Conservation (phyloP, 1,140 invertebrate species). For the Leucophenga varia region DNA sequence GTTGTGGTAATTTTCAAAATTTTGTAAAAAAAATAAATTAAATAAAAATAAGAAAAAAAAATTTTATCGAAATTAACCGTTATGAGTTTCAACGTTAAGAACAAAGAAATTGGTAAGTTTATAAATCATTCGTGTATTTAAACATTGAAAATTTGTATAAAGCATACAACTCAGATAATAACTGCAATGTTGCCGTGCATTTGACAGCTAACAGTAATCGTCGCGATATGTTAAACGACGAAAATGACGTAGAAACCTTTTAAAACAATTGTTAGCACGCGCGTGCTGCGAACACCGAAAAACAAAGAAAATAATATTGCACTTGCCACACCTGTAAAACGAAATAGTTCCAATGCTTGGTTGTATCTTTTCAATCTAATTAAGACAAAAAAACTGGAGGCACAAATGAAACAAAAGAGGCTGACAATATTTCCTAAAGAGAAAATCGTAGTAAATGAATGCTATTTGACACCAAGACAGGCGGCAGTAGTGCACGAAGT, state of each 20-base stretch:
- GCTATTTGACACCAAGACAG: constrained; percentile 32
- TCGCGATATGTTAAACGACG: constrained; percentile 30
- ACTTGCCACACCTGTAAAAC: not conserved
- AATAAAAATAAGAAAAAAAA: too few relatives aligned
- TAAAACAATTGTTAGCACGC: constrained; percentile 34
- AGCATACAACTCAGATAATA: constrained; percentile 23
- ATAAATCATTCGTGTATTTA: too few relatives aligned
- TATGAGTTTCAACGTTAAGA: too few relatives aligned
- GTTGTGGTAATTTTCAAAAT: too few relatives aligned
- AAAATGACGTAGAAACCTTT: constrained; percentile 30
- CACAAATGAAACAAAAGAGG: not conserved
- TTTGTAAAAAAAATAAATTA: too few relatives aligned
- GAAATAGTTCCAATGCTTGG: too few relatives aligned
- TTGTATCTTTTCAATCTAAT: too few relatives aligned
- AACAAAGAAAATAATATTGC: too few relatives aligned
- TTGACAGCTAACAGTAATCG: constrained; percentile 28
- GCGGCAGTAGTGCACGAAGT: constrained; percentile 33
- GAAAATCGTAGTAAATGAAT: constrained; percentile 3
- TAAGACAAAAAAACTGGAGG: too few relatives aligned
- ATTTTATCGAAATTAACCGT: too few relatives aligned
- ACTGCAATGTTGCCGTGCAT: constrained; percentile 2
- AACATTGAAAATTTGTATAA: too few relatives aligned
- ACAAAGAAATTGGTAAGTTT: too few relatives aligned
- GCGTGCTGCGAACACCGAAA: not conserved
- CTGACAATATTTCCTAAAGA: not conserved